These are phyloP conservation scores for Phymastichus coffea DNA, from an alignment of 1,140 invertebrate genomes.

Conservation along the genomic window DNA sequence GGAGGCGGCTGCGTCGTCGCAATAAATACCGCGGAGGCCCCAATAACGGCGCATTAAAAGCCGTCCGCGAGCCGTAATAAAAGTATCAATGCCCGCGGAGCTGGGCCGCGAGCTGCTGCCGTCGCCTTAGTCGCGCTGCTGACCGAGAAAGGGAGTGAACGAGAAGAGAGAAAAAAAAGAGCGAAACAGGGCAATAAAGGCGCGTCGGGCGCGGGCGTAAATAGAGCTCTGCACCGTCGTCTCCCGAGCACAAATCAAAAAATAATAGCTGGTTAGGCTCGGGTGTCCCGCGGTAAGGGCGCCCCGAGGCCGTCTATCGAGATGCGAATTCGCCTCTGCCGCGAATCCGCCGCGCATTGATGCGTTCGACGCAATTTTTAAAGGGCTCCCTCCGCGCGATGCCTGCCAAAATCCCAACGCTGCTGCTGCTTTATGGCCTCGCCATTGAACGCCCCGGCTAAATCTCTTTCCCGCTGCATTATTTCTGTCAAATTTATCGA, in stretches of 20 bases:
- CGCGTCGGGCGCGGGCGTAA: background rate
- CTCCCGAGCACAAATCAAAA: conserved; percentile 41
- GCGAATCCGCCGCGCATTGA: no score
- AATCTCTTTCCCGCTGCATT: no score
- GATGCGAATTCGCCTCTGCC: no score
- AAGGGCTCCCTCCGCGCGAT: no score
- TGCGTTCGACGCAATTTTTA: no score
- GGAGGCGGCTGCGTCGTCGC: conserved; percentile 20
- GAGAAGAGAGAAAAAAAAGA: background rate
- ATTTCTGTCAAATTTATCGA: no score
- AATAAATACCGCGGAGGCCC: conserved; percentile 29
- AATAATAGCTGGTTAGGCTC: conserved; percentile 42
- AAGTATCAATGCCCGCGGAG: conserved; percentile 34
- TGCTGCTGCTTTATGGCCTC: background rate
- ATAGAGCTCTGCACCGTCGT: no score
- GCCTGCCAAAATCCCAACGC: conserved; percentile 26
- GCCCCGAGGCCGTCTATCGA: conserved; percentile 26
- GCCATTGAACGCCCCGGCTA: conserved; percentile 3
- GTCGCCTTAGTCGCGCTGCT: conserved; percentile 8
- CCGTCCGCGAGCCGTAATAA: conserved; percentile 27
- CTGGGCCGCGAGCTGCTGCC: no score
- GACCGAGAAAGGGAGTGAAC: conserved; percentile 8
- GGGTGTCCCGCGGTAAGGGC: conserved; percentile 25
- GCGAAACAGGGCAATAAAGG: conserved; percentile 30
- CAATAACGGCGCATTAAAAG: conserved; percentile 27